Base-by-base conservation (phyloP, 2,113 vertebrate species). In the Chaenocephalus aceratus region DNA sequence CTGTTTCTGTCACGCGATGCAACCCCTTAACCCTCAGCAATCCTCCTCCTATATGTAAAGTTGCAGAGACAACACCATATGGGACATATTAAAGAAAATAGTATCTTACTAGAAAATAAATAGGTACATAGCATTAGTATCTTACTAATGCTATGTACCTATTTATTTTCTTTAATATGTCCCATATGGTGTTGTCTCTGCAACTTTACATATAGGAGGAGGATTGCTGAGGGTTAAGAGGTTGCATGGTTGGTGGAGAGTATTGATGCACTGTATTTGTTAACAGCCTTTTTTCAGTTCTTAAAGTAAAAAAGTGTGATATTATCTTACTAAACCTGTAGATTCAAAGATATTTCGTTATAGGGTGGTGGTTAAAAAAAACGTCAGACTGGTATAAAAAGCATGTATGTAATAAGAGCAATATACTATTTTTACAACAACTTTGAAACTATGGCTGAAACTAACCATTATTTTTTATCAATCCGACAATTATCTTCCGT, bases 1-100 rank as follows among this genome's bases (percentile, higher is more conserved):
- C 66, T 67, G 82, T 85, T 86, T 80, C 51, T 75, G 80, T 88
- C 83, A 89, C 70, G 76, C 88, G 85, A 88, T 73, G 16, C 18
- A 74, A 44, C 11, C 45, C 56, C 45, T 56, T 36, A 65, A 46
- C n/a, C 8, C 18, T 10, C 67, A 26, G n/a, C 58, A 54, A 26
- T 34, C 53, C 49, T 77, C 52, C 58, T 56, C 66, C 62, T 77
- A 59, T 54, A 65, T 52, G 48, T 64, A 63, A 23, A 53, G 56
- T 49, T 66, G 60, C 21, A 83, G 48, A 56, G 62, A 72, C 61
- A 57, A 52, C 12, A 60, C 53, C 70, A 69, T 59, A 48, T 16
- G 83, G 68, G 73, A 77, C 36, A 64, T 15, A 59, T 44, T 6
- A 36, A 26, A 57, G n/a, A 45, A n/a, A n/a, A n/a, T n/a, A n/a